A percentile compares a stretch with the other conserved stretches of the same genome.
Conservation (phyloP, 2,888 invertebrate species). For the Pyrrhia umbra region DNA sequence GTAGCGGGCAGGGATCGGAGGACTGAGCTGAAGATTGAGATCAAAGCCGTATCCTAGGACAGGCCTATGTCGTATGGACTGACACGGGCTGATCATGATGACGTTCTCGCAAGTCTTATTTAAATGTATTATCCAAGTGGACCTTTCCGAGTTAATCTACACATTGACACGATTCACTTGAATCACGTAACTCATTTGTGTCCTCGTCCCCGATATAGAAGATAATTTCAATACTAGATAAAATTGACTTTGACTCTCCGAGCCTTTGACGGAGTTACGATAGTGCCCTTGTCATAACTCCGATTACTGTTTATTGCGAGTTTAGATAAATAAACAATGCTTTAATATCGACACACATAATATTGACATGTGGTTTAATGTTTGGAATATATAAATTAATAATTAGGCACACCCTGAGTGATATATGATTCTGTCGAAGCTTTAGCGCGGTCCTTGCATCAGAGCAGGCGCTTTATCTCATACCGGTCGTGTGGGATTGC, state of each 20-base stretch:
- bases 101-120: too few relatives aligned
- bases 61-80: too few relatives aligned
- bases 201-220: conserved; percentile 58
- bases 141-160: conserved; percentile 2
- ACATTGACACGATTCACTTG: conserved; percentile 25
- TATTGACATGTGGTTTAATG: conserved; percentile 25
- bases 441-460: too few relatives aligned
- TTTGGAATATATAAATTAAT: conserved; percentile 16
- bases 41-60: too few relatives aligned
- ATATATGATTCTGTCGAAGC: background rate
- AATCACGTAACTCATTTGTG: conserved; percentile 50
- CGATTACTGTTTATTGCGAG: conserved; percentile 18
- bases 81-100: too few relatives aligned
- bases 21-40: too few relatives aligned
- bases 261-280: conserved; percentile 45
- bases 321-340: conserved; percentile 35
- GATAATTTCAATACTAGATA: conserved; percentile 61
- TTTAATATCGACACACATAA: conserved; percentile 23
- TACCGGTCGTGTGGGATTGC: too few relatives aligned
- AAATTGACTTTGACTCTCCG: conserved; percentile 53
- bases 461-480: too few relatives aligned
- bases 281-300: conserved; percentile 32
- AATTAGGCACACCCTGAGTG: background rate
- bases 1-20: too few relatives aligned
- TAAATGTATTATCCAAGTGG: background rate